Evolutionary conservation across 2,888 invertebrate genomes (phyloP).

Genomic region (Noctua comes): DNA sequence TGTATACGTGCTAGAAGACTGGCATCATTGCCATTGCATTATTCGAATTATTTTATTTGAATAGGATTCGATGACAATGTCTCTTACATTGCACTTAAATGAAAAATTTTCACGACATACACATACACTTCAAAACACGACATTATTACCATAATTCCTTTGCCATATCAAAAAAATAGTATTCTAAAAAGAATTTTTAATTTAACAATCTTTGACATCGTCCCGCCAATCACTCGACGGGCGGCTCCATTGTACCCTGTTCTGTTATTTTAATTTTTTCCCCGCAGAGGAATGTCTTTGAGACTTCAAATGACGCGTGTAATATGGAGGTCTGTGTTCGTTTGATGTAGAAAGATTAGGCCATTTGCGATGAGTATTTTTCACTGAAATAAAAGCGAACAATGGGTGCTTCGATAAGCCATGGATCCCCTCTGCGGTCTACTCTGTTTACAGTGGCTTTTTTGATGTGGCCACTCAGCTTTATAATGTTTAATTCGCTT

Average conservation of each 20-base stretch:
- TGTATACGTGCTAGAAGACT: no score
- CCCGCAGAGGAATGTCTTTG: constrained; percentile 87
- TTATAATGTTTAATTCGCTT: constrained; percentile 63
- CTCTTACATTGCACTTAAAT: neutral
- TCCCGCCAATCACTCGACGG: constrained; percentile 77
- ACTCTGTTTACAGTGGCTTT: constrained; percentile 75
- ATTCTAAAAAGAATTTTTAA: constrained; percentile 82
- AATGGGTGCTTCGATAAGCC: constrained; percentile 79
- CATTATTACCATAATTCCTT: constrained; percentile 51
- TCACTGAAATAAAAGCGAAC: constrained; percentile 82
- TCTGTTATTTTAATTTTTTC: constrained; percentile 89
- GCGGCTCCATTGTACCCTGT: constrained; percentile 79
- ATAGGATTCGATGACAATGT: neutral
- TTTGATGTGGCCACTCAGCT: constrained; percentile 78
- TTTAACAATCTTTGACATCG: constrained; percentile 75
- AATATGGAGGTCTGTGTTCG: constrained; percentile 87
- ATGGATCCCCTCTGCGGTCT: constrained; percentile 81
- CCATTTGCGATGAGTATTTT: constrained; percentile 86
- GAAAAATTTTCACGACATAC: no score
- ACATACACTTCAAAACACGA: constrained; percentile 17
- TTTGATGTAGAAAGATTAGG: constrained; percentile 89
- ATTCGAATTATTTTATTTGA: neutral
- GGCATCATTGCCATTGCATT: no score
- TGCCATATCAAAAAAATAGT: constrained; percentile 44
- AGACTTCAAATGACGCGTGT: constrained; percentile 89